A percentile compares a stretch with the other conserved stretches of the same genome.
phyloP scores from a whole-genome alignment of 2,113 vertebrate genomes.

The Nannospalax galili region DNA sequence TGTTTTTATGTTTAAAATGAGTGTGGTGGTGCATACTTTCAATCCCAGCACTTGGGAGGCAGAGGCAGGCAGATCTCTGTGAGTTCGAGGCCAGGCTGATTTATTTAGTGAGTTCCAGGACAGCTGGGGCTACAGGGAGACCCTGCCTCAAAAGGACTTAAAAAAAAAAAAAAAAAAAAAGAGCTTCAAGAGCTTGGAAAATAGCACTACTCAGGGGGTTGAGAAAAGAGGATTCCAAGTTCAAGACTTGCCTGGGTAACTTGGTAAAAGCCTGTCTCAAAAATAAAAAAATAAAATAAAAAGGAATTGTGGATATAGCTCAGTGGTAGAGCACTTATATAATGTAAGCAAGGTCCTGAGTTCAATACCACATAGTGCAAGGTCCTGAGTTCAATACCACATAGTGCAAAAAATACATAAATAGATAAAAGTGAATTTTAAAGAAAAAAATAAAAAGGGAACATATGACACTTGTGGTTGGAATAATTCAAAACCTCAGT shows the following conservation, averaged over 20 bases:
- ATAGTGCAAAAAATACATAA: background rate
- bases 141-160: too few relatives aligned
- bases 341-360: background rate
- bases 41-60: too few relatives aligned
- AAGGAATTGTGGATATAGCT: background rate
- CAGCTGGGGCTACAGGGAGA: too few relatives aligned
- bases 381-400: background rate
- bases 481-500: slow-evolving; percentile 3
- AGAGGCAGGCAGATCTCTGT: too few relatives aligned
- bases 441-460: background rate
- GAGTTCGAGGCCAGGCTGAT: too few relatives aligned
- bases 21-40: too few relatives aligned
- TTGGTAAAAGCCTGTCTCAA: background rate
- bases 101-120: too few relatives aligned
- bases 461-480: background rate
- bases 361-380: background rate
- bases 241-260: background rate
- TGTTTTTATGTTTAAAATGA: slow-evolving; percentile 51
- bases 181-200: too few relatives aligned
- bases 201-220: background rate
- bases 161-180: too few relatives aligned
- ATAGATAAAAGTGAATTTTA: background rate
- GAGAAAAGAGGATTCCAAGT: background rate
- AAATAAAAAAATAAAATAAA: background rate
- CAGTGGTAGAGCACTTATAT: background rate